Conservation (phyloP, 2,113 vertebrate species). For the Xenopus tropicalis region DNA sequence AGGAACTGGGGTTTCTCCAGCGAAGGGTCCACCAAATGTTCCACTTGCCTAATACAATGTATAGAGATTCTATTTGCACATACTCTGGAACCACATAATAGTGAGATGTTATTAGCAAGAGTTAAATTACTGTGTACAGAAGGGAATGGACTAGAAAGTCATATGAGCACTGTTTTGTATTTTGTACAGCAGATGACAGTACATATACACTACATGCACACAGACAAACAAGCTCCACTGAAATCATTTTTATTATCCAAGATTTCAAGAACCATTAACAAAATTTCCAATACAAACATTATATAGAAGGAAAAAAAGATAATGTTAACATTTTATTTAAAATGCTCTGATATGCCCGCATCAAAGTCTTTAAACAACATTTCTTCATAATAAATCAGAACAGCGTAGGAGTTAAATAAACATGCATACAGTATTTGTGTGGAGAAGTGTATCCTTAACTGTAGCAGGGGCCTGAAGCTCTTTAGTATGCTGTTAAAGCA, state of each 20-base stretch:
- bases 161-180: too few relatives aligned
- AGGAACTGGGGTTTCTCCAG: too few relatives aligned
- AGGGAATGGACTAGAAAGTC: too few relatives aligned
- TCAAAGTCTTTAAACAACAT: constrained; percentile 67
- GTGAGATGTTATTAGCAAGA: too few relatives aligned
- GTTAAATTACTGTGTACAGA: too few relatives aligned
- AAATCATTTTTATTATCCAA: constrained; percentile 64
- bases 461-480: constrained; percentile 8
- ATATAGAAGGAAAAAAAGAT: constrained; percentile 49
- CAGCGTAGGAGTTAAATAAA: constrained; percentile 54
- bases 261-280: constrained; percentile 54
- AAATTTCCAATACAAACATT: constrained; percentile 54
- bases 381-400: constrained; percentile 39
- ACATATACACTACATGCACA: too few relatives aligned
- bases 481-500: not conserved
- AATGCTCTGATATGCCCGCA: constrained; percentile 75
- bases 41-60: too few relatives aligned
- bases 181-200: too few relatives aligned
- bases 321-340: constrained; percentile 46
- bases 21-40: too few relatives aligned
- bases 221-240: constrained; percentile 6
- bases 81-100: too few relatives aligned
- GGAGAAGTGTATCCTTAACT: constrained; percentile 47
- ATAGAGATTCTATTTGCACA: too few relatives aligned
- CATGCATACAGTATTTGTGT: constrained; percentile 53